Percentiles rank a stretch among this genome's conserved stretches.
Evolutionary conservation across 2,113 vertebrate genomes (phyloP).

Genomic region (Chroicocephalus ridibundus): DNA sequence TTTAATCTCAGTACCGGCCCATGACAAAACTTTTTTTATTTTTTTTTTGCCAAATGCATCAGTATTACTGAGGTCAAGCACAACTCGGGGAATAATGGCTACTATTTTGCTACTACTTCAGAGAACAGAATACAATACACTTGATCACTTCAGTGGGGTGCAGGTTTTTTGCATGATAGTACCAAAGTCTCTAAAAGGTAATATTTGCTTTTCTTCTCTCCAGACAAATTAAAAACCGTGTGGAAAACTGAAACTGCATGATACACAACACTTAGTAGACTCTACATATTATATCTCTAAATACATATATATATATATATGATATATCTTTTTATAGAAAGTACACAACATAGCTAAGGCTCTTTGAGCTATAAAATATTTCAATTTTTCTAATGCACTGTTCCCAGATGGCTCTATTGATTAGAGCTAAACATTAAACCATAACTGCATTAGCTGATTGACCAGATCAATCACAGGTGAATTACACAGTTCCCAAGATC

Average conservation of each 20-base stretch:
- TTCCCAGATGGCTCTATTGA: neutral
- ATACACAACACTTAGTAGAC: neutral
- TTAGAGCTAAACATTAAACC: neutral
- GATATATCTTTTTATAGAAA: neutral
- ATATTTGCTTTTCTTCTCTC: neutral
- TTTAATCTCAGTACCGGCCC: neutral
- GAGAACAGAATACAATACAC: neutral
- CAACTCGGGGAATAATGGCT: neutral
- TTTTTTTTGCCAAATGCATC: neutral
- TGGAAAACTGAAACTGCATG: neutral
- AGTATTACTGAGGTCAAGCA: neutral
- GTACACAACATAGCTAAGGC: neutral
- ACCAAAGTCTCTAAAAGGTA: neutral
- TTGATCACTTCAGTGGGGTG: neutral
- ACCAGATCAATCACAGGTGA: neutral
- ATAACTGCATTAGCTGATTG: conserved; percentile 21
- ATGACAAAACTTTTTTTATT: neutral
- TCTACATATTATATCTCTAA: neutral
- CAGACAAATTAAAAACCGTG: neutral
- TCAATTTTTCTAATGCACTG: neutral
- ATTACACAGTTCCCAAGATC: neutral
- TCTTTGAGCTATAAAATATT: neutral
- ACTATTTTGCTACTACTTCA: neutral
- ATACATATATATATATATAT: neutral
- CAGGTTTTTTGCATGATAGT: neutral